A percentile compares a stretch with the other conserved stretches of the same genome.
These are phyloP conservation scores for Aphaenogaster floridana DNA, from an alignment of 1,140 invertebrate species.

Conservation along the genomic window DNA sequence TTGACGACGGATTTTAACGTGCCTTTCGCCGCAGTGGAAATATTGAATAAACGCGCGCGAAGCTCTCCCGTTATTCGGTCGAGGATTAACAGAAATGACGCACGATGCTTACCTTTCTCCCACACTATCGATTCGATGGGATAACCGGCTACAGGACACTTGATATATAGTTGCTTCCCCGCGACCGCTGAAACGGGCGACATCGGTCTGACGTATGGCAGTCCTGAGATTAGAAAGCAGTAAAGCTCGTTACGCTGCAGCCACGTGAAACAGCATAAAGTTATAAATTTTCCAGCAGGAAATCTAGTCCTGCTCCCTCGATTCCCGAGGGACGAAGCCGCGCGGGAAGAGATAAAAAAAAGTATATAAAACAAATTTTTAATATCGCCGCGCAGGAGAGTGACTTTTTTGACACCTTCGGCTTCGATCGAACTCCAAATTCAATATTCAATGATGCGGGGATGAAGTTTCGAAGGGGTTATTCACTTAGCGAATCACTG, in stretches of 20 bases:
- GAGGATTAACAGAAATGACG: slow-evolving; percentile 62
- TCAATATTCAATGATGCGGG: neutral
- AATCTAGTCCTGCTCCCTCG: slow-evolving; percentile 2
- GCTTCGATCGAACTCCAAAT: neutral
- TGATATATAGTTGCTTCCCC: slow-evolving; percentile 89
- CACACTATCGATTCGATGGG: slow-evolving; percentile 90
- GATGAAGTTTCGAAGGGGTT: too few species aligned
- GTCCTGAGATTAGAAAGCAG: slow-evolving; percentile 85
- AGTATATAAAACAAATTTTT: slow-evolving; percentile 3
- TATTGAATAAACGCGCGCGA: slow-evolving; percentile 25
- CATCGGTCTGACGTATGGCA: slow-evolving; percentile 90
- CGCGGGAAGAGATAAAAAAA: neutral
- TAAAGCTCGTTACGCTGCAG: slow-evolving; percentile 53
- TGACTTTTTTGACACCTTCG: neutral
- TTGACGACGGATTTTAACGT: slow-evolving; percentile 9
- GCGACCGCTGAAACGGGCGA: slow-evolving; percentile 90
- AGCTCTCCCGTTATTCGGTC: slow-evolving; percentile 21
- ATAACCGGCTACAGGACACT: slow-evolving; percentile 91
- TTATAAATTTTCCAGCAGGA: slow-evolving; percentile 32
- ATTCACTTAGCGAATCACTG: too few species aligned
- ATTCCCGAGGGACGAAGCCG: neutral
- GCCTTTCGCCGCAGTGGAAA: slow-evolving; percentile 9
- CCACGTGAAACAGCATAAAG: slow-evolving; percentile 17
- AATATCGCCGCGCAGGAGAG: neutral
- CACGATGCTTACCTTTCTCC: slow-evolving; percentile 88